phyloP scores from a whole-genome alignment of 1,140 invertebrate species.

The Oppia nitens region DNA sequence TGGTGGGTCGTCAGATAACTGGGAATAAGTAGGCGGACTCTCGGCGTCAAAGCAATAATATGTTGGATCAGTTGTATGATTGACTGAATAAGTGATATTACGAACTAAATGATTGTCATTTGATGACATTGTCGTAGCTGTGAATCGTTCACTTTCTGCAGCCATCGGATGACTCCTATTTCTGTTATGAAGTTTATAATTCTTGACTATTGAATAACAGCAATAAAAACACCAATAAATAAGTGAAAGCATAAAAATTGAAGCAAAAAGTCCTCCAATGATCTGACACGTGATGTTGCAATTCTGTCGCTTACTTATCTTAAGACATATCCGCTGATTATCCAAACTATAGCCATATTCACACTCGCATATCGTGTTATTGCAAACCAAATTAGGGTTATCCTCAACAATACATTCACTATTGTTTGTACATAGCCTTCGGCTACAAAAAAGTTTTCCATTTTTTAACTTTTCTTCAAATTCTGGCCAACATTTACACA shows the following conservation, averaged over 20 bases:
- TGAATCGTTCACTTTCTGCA: not conserved
- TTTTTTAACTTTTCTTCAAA: not conserved
- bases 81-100: not conserved
- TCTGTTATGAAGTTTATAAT: not conserved
- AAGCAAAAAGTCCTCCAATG: constrained; percentile 10
- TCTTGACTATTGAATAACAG: constrained; percentile 7
- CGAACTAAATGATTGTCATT: not conserved
- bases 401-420: not conserved
- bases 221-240: constrained; percentile 14
- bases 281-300: constrained; percentile 11
- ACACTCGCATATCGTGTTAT: constrained; percentile 12
- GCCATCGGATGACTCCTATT: not conserved
- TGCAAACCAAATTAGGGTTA: constrained; percentile 10
- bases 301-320: not conserved
- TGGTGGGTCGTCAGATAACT: not conserved
- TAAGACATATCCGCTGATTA: not conserved
- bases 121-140: not conserved
- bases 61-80: not conserved
- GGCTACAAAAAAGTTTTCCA: not conserved
- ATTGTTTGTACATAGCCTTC: not conserved
- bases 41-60: not conserved
- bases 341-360: constrained; percentile 1
- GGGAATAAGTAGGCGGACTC: not conserved
- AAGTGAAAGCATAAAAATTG: constrained; percentile 9
- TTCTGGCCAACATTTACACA: constrained; percentile 12